phyloP scores from a whole-genome alignment of 2,888 invertebrate species.

The Fragum sueziense region DNA sequence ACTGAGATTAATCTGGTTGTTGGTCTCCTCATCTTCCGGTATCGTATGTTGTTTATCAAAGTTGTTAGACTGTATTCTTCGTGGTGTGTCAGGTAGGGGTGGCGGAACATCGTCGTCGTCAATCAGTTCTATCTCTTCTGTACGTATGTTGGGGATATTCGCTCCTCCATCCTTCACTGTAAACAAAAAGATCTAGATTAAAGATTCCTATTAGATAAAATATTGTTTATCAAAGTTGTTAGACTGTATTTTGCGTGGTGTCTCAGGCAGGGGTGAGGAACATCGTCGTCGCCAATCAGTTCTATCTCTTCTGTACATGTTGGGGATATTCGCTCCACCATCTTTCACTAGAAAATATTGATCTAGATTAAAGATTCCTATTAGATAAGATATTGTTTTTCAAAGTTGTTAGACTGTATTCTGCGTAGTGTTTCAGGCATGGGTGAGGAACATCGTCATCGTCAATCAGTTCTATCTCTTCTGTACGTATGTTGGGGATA shows the following conservation, averaged over 20 bases:
- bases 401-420: constrained; percentile 68
- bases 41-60: constrained; percentile 68
- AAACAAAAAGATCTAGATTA: no score
- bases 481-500: constrained; percentile 58
- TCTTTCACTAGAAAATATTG: no score
- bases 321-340: constrained; percentile 55
- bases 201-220: constrained; percentile 72
- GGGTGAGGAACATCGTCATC: constrained; percentile 70
- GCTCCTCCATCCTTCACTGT: constrained; percentile 73
- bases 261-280: constrained; percentile 73
- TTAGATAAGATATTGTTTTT: constrained; percentile 69
- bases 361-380: no score
- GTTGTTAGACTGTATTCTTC: constrained; percentile 70
- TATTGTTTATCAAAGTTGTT: constrained; percentile 66
- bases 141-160: constrained; percentile 57
- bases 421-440: constrained; percentile 74
- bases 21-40: constrained; percentile 68
- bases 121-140: constrained; percentile 74
- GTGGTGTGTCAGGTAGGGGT: constrained; percentile 74
- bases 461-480: constrained; percentile 75
- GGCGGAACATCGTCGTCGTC: constrained; percentile 73
- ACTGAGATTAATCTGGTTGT: constrained; percentile 37
- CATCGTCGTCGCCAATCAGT: constrained; percentile 71
- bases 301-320: constrained; percentile 71
- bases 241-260: constrained; percentile 72